phyloP scores from a whole-genome alignment of 2,797 vertebrate species.

The Artibeus jamaicensis region DNA sequence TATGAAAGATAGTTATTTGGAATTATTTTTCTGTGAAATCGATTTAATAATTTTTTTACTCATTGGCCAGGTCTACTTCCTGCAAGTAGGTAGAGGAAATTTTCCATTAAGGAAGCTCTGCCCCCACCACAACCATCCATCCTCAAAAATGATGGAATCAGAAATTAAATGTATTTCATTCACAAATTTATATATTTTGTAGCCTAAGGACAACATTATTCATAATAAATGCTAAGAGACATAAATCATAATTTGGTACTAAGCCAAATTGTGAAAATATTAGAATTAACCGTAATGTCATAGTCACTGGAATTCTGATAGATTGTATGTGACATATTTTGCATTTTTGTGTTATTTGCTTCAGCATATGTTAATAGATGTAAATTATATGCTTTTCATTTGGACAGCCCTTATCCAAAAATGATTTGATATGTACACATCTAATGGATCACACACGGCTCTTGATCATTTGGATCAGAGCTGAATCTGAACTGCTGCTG shows the following conservation, averaged over 20 bases:
- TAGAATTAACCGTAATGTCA: constrained; percentile 42
- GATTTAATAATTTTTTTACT: constrained; percentile 34
- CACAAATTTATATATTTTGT: constrained; percentile 6
- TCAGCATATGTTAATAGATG: constrained; percentile 76
- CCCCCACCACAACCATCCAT: background rate
- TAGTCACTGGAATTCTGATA: constrained; percentile 28
- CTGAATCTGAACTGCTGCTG: constrained; percentile 74
- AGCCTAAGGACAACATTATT: background rate
- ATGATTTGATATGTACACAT: constrained; percentile 61
- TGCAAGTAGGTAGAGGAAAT: background rate
- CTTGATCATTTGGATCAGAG: constrained; percentile 78
- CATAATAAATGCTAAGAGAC: background rate
- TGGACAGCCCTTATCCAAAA: constrained; percentile 57
- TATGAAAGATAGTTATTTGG: constrained; percentile 5
- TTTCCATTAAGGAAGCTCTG: background rate
- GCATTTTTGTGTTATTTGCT: constrained; percentile 56
- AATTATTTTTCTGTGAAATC: constrained; percentile 38
- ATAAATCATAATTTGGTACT: constrained; percentile 51
- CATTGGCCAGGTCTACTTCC: background rate
- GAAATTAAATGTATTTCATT: constrained; percentile 46
- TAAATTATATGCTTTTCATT: constrained; percentile 76
- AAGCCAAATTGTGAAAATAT: constrained; percentile 32
- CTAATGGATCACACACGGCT: constrained; percentile 55
- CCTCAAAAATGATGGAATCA: background rate
- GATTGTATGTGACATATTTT: constrained; percentile 41